Evolutionary conservation across 2,888 invertebrate genomes (phyloP).

Genomic region (Clusia tigrina): DNA sequence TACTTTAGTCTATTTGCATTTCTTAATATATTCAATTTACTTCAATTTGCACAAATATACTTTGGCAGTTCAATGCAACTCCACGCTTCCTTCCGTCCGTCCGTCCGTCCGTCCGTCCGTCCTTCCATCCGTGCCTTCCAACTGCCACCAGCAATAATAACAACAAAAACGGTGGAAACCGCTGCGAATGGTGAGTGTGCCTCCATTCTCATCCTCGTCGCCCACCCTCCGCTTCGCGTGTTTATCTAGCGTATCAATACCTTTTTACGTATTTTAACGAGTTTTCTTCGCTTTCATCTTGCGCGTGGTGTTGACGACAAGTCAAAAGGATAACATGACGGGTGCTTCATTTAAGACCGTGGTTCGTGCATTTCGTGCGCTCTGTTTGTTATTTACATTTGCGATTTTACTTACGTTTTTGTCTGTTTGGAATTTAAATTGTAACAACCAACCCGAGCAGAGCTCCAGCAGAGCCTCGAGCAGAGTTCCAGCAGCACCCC

Average conservation of each 20-base stretch:
- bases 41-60: not conserved
- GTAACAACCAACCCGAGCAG: no score
- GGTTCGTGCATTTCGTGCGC: not conserved
- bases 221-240: not conserved
- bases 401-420: not conserved
- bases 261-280: not conserved
- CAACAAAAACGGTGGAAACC: no score
- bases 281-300: not conserved
- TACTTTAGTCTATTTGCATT: no score
- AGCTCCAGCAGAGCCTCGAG: no score
- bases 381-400: not conserved
- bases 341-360: not conserved
- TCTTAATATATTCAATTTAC: no score
- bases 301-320: not conserved
- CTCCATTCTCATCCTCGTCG: not conserved
- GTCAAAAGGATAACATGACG: not conserved
- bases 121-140: no score
- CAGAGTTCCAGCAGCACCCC: no score
- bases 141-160: no score
- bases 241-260: not conserved
- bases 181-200: no score
- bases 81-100: not conserved
- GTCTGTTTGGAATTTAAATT: not conserved
- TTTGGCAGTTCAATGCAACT: not conserved
- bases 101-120: no score